phyloP scores from a whole-genome alignment of 2,797 vertebrate genomes.

The Eupleurogrammus muticus region DNA sequence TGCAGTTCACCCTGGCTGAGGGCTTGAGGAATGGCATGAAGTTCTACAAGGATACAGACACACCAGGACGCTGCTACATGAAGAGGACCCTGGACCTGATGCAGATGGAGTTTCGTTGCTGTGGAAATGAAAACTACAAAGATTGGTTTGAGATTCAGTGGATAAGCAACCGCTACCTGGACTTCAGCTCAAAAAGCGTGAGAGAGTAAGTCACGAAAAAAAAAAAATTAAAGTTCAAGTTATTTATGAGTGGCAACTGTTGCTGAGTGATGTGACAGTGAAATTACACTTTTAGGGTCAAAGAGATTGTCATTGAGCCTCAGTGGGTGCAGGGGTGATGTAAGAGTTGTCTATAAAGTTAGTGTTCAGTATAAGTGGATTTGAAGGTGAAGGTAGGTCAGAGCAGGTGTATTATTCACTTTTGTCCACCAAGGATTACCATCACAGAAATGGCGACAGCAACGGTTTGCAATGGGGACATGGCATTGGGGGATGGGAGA shows the following conservation, averaged over 20 bases:
- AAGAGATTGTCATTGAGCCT: constrained; percentile 7
- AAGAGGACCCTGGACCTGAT: constrained; percentile 97
- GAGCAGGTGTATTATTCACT: constrained; percentile 47
- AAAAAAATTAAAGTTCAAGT: no score
- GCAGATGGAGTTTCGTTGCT: constrained; percentile 98
- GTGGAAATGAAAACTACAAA: constrained; percentile 94
- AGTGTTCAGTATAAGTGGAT: constrained; percentile 66
- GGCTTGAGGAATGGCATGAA: constrained; percentile 94
- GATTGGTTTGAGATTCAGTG: constrained; percentile 99
- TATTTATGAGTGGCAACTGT: background rate
- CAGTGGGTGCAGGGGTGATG: background rate
- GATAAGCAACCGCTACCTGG: constrained; percentile 99
- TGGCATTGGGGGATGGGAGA: background rate
- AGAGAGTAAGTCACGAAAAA: constrained; percentile 95
- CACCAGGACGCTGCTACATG: constrained; percentile 97
- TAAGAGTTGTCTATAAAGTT: constrained; percentile 13
- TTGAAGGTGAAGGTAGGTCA: constrained; percentile 55
- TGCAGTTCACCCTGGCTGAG: constrained; percentile 91
- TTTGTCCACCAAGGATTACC: constrained; percentile 59
- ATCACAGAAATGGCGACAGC: constrained; percentile 30
- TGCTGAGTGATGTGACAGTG: background rate
- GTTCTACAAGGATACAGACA: constrained; percentile 97
- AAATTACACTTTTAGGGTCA: background rate
- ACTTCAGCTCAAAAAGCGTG: constrained; percentile 96
- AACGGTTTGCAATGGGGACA: background rate